phyloP scores from a whole-genome alignment of 2,113 vertebrate genomes.

The Dryoscopus gambensis region DNA sequence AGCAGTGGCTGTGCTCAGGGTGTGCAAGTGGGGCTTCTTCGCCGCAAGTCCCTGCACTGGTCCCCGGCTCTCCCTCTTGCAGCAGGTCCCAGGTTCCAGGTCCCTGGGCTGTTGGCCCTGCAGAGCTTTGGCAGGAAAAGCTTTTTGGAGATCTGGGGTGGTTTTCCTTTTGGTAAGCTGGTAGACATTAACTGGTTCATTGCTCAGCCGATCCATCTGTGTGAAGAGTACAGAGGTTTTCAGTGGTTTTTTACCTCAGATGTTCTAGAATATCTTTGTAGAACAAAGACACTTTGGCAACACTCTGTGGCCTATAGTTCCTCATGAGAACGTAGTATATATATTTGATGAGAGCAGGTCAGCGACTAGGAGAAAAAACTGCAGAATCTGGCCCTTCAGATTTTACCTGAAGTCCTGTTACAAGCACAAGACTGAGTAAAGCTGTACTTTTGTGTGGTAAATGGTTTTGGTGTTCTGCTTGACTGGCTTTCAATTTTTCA shows the following conservation, averaged over 20 bases:
- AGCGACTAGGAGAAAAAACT: neutral
- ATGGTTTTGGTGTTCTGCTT: neutral
- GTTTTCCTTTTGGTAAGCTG: neutral
- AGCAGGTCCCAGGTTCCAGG: neutral
- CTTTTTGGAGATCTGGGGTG: neutral
- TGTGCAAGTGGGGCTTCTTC: neutral
- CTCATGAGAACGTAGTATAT: neutral
- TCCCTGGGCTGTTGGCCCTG: neutral
- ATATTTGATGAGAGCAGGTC: neutral
- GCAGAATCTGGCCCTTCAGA: neutral
- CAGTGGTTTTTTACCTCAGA: neutral
- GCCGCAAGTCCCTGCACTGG: rapidly evolving
- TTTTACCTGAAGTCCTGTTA: neutral
- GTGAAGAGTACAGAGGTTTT: neutral
- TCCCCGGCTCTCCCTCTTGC: neutral
- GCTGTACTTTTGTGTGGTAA: neutral
- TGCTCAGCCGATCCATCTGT: neutral
- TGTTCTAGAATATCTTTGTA: neutral
- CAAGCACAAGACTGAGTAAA: neutral
- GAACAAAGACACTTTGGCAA: neutral
- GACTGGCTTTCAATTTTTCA: neutral
- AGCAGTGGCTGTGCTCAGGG: neutral
- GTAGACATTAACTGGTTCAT: neutral
- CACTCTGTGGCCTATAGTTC: neutral
- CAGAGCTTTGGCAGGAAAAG: neutral